Conservation (phyloP, 2,113 vertebrate species). For the Muntiacus reevesi region DNA sequence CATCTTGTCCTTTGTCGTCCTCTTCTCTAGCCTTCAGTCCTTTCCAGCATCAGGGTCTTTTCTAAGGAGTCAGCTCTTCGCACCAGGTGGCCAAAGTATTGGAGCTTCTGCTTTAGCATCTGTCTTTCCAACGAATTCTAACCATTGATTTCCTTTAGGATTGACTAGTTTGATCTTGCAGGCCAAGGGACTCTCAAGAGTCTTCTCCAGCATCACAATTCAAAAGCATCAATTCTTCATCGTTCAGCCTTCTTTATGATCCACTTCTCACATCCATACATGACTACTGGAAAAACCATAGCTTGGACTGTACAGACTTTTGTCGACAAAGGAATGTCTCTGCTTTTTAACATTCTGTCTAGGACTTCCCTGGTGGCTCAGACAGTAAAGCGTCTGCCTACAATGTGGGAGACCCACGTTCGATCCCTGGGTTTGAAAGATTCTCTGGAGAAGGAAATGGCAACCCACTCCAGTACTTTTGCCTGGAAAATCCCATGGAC, state of each 20-base stretch:
- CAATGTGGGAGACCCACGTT: too few relatives aligned
- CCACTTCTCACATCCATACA: not conserved
- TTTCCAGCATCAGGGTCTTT: not conserved
- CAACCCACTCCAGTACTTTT: too few relatives aligned
- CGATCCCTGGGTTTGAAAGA: too few relatives aligned
- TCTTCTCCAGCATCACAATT: not conserved
- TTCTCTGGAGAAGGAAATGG: too few relatives aligned
- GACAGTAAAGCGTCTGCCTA: too few relatives aligned
- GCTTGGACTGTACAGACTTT: not conserved
- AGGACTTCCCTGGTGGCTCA: too few relatives aligned
- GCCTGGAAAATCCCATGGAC: too few relatives aligned
- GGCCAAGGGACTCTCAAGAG: not conserved
- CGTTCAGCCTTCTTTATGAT: not conserved
- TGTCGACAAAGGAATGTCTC: not conserved
- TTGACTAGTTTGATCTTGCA: not conserved
- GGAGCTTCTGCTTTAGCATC: not conserved
- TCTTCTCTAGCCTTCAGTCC: not conserved
- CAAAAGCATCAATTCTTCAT: not conserved
- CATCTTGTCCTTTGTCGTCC: not conserved
- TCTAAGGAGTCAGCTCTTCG: not conserved
- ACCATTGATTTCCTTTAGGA: not conserved
- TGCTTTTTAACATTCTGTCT: not conserved
- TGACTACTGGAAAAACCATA: not conserved
- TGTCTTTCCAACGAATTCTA: not conserved
- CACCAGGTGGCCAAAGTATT: not conserved